Evolutionary conservation across 2,113 vertebrate genomes (phyloP).

Genomic region (Accipiter cooperii): DNA sequence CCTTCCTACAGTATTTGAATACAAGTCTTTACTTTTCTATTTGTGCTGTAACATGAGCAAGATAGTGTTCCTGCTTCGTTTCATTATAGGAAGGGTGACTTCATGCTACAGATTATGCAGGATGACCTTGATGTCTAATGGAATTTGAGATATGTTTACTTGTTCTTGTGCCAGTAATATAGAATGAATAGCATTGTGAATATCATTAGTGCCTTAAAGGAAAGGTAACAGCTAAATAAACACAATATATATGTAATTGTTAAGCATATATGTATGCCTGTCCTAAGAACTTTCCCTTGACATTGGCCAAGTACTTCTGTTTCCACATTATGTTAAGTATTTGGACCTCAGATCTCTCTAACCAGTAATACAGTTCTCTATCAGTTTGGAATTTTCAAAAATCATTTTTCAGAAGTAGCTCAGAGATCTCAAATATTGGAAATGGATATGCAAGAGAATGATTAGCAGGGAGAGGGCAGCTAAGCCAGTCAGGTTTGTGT

Average conservation of each 20-base stretch:
- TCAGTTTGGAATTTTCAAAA: neutral
- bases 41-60: constrained; percentile 40
- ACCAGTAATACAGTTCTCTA: neutral
- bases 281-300: neutral
- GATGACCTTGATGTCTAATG: neutral
- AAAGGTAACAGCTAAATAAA: neutral
- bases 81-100: constrained; percentile 33
- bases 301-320: neutral
- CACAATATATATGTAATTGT: neutral
- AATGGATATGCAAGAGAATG: neutral
- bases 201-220: neutral
- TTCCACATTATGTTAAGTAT: neutral
- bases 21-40: constrained; percentile 8
- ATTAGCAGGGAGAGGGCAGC: neutral
- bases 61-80: neutral
- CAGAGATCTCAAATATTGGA: neutral
- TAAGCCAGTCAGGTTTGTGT: neutral
- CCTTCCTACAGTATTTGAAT: neutral
- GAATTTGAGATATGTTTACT: neutral
- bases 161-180: neutral
- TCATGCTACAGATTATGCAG: constrained; percentile 16
- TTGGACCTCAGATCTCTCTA: neutral
- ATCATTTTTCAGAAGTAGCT: neutral
- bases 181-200: neutral
- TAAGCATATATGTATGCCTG: neutral